Conservation (phyloP, 2,888 invertebrate genomes). For the Latrodectus hesperus region DNA sequence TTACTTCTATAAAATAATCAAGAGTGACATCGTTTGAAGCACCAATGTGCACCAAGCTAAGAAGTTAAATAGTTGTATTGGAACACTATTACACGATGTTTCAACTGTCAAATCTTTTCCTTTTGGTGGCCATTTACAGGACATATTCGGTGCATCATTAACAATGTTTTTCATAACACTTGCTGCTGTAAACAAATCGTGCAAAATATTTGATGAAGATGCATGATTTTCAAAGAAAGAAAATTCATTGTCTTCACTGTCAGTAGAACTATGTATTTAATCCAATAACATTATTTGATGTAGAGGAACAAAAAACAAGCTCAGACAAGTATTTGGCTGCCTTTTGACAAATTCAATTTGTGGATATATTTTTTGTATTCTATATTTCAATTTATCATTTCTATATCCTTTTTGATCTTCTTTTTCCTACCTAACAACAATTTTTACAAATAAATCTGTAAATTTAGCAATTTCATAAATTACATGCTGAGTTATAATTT, state of each 20-base stretch:
- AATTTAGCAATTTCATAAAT: not conserved
- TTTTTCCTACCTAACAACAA: not conserved
- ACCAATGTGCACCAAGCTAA: constrained; percentile 2
- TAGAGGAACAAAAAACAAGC: not conserved
- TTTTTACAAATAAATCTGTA: not conserved
- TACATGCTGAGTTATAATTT: not conserved
- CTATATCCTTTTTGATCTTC: not conserved
- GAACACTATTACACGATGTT: not conserved
- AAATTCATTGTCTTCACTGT: no score
- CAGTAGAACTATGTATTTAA: not conserved
- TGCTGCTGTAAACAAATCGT: no score
- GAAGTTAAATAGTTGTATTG: not conserved
- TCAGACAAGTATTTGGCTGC: not conserved
- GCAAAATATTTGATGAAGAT: no score
- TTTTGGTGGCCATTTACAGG: not conserved
- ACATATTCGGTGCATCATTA: not conserved
- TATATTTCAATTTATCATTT: not conserved
- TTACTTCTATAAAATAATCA: no score
- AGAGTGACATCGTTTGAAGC: not conserved
- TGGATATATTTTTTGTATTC: not conserved
- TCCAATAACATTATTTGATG: not conserved
- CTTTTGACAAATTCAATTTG: not conserved
- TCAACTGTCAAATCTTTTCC: not conserved
- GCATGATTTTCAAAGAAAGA: no score
- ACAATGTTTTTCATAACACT: no score